These are phyloP conservation scores for Bovichtus variegatus DNA, from an alignment of 2,797 vertebrate species.

Conservation along the genomic window DNA sequence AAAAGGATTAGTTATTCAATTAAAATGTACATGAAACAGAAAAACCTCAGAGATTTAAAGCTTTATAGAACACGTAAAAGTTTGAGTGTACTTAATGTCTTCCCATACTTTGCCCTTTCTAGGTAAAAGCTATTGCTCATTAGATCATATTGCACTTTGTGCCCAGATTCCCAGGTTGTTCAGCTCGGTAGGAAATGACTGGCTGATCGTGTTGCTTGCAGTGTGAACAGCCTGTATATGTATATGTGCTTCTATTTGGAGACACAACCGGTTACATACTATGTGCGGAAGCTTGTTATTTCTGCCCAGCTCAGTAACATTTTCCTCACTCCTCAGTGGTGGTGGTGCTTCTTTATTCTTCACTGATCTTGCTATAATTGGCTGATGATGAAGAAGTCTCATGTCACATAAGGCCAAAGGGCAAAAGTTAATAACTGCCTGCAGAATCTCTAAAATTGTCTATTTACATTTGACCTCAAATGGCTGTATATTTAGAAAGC, in stretches of 20 bases:
- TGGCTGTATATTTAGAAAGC: background rate
- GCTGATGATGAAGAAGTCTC: conserved; percentile 46
- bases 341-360: conserved; percentile 20
- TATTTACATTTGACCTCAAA: background rate
- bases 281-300: background rate
- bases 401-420: conserved; percentile 6
- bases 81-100: background rate
- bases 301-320: background rate
- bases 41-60: background rate
- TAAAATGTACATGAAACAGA: too few relatives aligned
- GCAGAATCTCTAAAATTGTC: background rate
- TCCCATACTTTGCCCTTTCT: background rate
- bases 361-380: background rate
- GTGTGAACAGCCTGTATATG: conserved; percentile 48
- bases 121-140: background rate
- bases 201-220: conserved; percentile 35
- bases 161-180: too few relatives aligned
- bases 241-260: background rate
- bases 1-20: background rate
- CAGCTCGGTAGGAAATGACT: conserved; percentile 2
- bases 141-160: background rate
- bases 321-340: conserved; percentile 14
- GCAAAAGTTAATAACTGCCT: background rate
- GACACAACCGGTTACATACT: background rate
- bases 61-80: background rate